Percentiles rank a stretch among this genome's conserved stretches.
Evolutionary conservation across 2,113 vertebrate species (phyloP).

Genomic region (Alectura lathami): DNA sequence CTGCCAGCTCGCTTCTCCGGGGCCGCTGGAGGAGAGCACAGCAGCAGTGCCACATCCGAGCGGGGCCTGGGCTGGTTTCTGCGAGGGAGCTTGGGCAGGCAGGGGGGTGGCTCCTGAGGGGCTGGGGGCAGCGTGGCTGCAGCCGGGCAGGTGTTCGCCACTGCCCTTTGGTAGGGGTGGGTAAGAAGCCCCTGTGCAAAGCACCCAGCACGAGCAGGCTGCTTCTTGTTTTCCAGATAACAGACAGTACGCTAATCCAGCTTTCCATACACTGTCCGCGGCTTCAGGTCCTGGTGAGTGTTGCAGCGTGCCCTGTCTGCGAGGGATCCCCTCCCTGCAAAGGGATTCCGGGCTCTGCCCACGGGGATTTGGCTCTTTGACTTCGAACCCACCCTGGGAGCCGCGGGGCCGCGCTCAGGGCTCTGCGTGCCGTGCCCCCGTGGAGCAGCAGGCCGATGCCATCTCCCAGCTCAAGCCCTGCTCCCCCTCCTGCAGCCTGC

Average conservation of each 20-base stretch:
- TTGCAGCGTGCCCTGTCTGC: too few species aligned
- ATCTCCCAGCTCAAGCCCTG: background rate
- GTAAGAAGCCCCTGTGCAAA: fast-evolving
- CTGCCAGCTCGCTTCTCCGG: too few species aligned
- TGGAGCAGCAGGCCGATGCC: background rate
- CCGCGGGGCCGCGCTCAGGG: background rate
- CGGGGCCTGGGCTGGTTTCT: too few species aligned
- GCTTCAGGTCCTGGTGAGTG: constrained; percentile 96
- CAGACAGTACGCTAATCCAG: constrained; percentile 94
- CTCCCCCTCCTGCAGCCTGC: background rate
- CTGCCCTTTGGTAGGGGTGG: fast-evolving
- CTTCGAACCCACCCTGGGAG: background rate
- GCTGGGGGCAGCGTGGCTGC: too few species aligned
- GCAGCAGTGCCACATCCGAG: too few species aligned
- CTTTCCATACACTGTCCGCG: constrained; percentile 97
- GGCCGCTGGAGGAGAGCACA: too few species aligned
- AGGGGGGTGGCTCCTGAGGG: too few species aligned
- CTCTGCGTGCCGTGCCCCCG: background rate
- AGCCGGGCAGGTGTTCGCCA: background rate
- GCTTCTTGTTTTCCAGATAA: constrained; percentile 81
- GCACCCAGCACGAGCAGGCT: fast-evolving
- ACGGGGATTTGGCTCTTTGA: background rate
- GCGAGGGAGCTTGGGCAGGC: too few species aligned
- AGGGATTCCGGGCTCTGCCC: background rate
- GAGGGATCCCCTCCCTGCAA: background rate